Evolutionary conservation across 2,888 invertebrate genomes (phyloP), one percentile per base, ranked within the genome.

Genomic region (Platycnemis pennipes): DNA sequence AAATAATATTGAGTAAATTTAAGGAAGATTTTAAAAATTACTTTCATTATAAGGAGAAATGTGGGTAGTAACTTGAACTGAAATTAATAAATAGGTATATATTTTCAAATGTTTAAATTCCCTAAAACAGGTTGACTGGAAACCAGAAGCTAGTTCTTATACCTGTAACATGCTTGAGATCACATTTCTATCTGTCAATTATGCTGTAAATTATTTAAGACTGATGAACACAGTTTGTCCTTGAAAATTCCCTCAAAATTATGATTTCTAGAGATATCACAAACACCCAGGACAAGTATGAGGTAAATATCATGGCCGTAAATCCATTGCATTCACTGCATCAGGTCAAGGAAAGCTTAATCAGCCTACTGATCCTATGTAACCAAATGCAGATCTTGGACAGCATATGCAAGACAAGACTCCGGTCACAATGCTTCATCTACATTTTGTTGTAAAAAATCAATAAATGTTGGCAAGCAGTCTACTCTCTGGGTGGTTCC

Each of bases 231-330:
- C 63, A 91, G 69, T 63, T 91, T 44, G 22, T 44, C 44, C 19
- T 69, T 31, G n/a, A 69, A 45, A 69, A 69, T 91, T 91, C 26
- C 88, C 42, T 91, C 53, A 22, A 91, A 91, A 63, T 91, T 45
- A 91, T 37, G 69, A 44, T 63, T 56, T n/a, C 91, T 91, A 91
- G 49, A n/a, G 87, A 87, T 91, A 91, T 91, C 91, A 91, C 91
- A 91, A 91, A 91, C 91, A 91, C 91, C 91, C 91, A 91, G 91
- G 91, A 91, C 63, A 91, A 91, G 91, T 91, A 91, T 91, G 91
- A 91, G 91, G 91, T 91, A 91, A 91, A 91, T 91, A 91, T 37
- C 63, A 91, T 91, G 91, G 91, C 91, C 91, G 91, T 63, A 63
- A 91, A 91, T 91, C 91, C 91, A 91, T 69, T 45, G 91, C 91